Percentiles rank a stretch among this genome's conserved stretches.
Evolutionary conservation across 92 coral and sea anemone genomes (phyloP).

Genomic region (Epizoanthus illoricatus): DNA sequence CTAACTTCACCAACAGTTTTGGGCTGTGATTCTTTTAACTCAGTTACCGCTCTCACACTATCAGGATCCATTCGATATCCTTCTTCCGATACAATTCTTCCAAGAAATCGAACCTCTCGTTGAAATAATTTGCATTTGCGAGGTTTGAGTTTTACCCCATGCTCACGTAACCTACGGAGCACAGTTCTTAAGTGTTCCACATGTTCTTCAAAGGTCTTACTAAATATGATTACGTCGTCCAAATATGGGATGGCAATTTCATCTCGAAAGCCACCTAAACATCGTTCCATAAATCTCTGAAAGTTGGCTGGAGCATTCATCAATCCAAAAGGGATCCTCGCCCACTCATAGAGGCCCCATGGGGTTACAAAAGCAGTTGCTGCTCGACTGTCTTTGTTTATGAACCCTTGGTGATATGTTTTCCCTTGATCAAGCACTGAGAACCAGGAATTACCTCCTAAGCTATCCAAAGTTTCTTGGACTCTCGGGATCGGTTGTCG

Average conservation of each 20-base stretch:
- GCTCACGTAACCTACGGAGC: conserved; percentile 2
- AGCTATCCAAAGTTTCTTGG: conserved; percentile 52
- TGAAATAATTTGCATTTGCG: conserved; percentile 31
- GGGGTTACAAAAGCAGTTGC: conserved; percentile 42
- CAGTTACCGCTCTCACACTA: neutral
- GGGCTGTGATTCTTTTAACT: too few species aligned
- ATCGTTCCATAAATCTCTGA: conserved; percentile 46
- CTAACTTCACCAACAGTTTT: too few species aligned
- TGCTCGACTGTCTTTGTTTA: conserved; percentile 37
- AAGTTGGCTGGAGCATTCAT: conserved; percentile 52
- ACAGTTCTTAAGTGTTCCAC: conserved; percentile 16
- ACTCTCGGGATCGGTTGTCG: conserved; percentile 49
- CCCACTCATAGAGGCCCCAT: conserved; percentile 36
- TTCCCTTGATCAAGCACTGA: conserved; percentile 41
- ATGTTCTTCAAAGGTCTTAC: conserved; percentile 27
- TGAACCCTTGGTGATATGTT: conserved; percentile 47
- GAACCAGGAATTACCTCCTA: conserved; percentile 56
- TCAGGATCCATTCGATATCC: conserved; percentile 28
- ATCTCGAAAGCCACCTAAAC: conserved; percentile 33
- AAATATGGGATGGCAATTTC: conserved; percentile 40
- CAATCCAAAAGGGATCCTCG: conserved; percentile 38
- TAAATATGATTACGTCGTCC: conserved; percentile 41
- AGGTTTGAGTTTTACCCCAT: conserved; percentile 16
- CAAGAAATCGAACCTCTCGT: conserved; percentile 21
- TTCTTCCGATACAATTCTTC: conserved; percentile 15